Evolutionary conservation across 1,140 invertebrate species (phyloP), one percentile per base, ranked within the genome.

Genomic region (Drepana arcuata): DNA sequence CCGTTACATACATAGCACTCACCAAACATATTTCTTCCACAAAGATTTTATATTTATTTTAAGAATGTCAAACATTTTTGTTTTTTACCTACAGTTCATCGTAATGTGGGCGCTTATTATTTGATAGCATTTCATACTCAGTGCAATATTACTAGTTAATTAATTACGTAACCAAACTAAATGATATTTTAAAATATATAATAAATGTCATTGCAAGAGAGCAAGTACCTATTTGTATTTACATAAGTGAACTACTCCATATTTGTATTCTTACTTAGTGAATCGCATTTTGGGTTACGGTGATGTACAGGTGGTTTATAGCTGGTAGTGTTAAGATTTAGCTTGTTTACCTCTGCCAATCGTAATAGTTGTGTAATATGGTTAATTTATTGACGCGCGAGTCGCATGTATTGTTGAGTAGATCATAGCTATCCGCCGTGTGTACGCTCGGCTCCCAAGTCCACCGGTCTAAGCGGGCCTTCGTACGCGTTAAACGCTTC

Each of bases 71-170:
- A 72, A 71, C 59, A 66, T 78, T 72, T 73, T 75, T 78, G 69
- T 74, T 68, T 42, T 29, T 63, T 55, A 47, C 45, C 29, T 68
- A 58, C 50, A 59, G 53, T 60, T 68, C 53, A 62, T 50, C 59
- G 56, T 66, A 60, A 55, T 48, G 82, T 77, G 82, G 78, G 83
- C 79, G 75, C 81, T 81, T 83, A 83, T 83, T 67, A 83, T 84
- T 84, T 84, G 71, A 83, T 80, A 74, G 68, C 77, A 79, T 84
- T 83, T 83, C 81, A 84, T 84, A 84, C 81, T 84, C 83, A 83
- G 85, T 86, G 85, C 85, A 86, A 86, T 86, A 86, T 86, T 83
- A 85, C 85, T 86, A 86, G 85, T 86, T 86, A 85, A 85, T 85
- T 85, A 84, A 84, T 85, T 83, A 82, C 80, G 78, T 84, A 84